Conservation (phyloP, 2,113 vertebrate genomes). For the Hydropotes inermis region DNA sequence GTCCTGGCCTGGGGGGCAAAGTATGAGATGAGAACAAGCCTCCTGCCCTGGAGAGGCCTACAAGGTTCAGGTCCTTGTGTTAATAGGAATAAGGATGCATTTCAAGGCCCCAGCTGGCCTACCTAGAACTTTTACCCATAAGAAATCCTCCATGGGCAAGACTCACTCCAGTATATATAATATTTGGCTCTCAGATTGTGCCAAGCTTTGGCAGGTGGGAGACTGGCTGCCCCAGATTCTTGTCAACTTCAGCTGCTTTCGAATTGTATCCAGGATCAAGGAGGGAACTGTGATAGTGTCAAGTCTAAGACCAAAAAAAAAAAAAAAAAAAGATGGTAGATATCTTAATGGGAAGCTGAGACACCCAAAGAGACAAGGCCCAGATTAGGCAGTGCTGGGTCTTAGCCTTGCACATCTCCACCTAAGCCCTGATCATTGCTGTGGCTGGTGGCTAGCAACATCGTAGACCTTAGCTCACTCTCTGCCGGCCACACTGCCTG, state of each 20-base stretch:
- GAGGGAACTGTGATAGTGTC: not conserved
- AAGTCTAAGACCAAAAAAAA: not conserved
- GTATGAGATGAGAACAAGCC: not conserved
- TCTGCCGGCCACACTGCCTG: not conserved
- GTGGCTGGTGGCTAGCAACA: not conserved
- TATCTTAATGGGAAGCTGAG: not conserved
- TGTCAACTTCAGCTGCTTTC: constrained; percentile 31
- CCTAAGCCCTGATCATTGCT: not conserved
- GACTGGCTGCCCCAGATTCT: constrained; percentile 53
- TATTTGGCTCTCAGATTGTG: constrained; percentile 1
- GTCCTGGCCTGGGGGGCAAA: not conserved
- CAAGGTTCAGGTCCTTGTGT: too few relatives aligned
- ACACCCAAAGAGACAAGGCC: not conserved
- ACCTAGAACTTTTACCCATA: not conserved
- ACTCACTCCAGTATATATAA: not conserved
- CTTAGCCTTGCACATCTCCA: not conserved
- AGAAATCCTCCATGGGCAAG: not conserved
- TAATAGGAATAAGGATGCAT: not conserved
- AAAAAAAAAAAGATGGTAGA: not conserved
- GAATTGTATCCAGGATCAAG: constrained; percentile 24
- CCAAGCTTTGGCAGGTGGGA: not conserved
- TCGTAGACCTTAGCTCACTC: not conserved
- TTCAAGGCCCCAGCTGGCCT: not conserved
- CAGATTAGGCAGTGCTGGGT: not conserved
- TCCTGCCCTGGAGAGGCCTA: not conserved